Percentiles rank a stretch among this genome's conserved stretches.
Evolutionary conservation across 2,113 vertebrate species (phyloP).

Genomic region (Zeus faber): DNA sequence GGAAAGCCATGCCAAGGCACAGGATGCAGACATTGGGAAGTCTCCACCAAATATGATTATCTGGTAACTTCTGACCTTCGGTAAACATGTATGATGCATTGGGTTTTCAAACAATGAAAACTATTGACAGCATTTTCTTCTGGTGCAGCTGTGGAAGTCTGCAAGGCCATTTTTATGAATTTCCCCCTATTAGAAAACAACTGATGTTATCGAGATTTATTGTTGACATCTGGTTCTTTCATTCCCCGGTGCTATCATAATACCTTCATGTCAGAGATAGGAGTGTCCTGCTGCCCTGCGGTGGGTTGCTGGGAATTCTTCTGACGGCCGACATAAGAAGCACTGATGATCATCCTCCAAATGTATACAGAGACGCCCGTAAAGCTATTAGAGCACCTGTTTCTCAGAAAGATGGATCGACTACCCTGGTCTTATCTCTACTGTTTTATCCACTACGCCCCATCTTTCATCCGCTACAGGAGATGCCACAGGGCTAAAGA

Average conservation of each 20-base stretch:
- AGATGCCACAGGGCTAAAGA: constrained; percentile 40
- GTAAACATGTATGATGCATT: background rate
- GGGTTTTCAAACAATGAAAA: background rate
- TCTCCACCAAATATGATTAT: background rate
- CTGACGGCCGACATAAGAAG: constrained; percentile 38
- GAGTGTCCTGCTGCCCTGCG: constrained; percentile 47
- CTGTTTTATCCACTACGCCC: constrained; percentile 33
- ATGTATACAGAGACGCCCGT: constrained; percentile 31
- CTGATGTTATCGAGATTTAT: constrained; percentile 53
- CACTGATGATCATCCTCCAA: constrained; percentile 33
- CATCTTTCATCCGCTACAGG: constrained; percentile 24
- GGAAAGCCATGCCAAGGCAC: too few species aligned
- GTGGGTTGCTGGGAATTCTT: constrained; percentile 49
- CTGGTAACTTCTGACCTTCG: background rate
- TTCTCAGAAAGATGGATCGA: constrained; percentile 34
- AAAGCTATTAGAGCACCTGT: constrained; percentile 46
- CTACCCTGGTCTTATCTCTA: constrained; percentile 56
- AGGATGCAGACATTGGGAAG: background rate
- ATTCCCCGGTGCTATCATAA: constrained; percentile 40
- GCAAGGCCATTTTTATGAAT: constrained; percentile 11
- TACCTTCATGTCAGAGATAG: constrained; percentile 56
- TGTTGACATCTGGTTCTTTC: constrained; percentile 58
- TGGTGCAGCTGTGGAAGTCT: constrained; percentile 8
- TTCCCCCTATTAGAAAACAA: constrained; percentile 16
- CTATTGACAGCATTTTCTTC: constrained; percentile 19